Base-by-base conservation (phyloP, 2,797 vertebrate genomes). In the Chelon auratus region DNA sequence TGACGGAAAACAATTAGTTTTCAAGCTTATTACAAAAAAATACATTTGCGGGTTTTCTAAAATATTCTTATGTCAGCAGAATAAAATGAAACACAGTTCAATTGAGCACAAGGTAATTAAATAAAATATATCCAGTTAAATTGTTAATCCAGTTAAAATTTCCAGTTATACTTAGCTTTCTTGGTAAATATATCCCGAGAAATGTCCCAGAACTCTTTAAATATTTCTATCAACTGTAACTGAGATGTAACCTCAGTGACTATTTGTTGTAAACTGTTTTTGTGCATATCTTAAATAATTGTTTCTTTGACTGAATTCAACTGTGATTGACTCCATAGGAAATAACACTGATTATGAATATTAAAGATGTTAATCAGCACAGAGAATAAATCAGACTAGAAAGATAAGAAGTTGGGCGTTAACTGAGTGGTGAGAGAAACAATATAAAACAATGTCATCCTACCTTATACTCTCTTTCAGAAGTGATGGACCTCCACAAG, bases 391-490 rank as follows among this genome's bases (percentile, higher is more conserved):
- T 45, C 20, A 37, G 2, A 0, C 5, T 20, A 43, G 2, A 42
- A 18, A 42, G 9, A 64, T 5, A 30, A 50, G 52, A 8, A 6
- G 11, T 4, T 50, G 26, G 12, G 7, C 14, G 9, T 2, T 51
- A 15, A 53, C 36, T 64, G 14, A 53, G 18, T 6, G 14, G 9
- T 14, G 3, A 67, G 12, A 62, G 1, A 56, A 14, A 60, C 12
- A 14, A 2, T 4, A 57, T 12, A 3, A 54, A 63, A 55, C 30
- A 70, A 4, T 26, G 9, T 18, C 10, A 30, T 75, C 92, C n/a
- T 92, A 95, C 94, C 93, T 92, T 87, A 86, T 70, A 18, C 36
- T 67, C 33, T 74, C 55, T 81, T 70, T 22, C 3, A 56, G 36
- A 62, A 58, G 73, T 77, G 68, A 65, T 79, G 68, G 47, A 70